phyloP scores from a whole-genome alignment of 1,140 invertebrate genomes.

The Plectrocnemia conspersa region DNA sequence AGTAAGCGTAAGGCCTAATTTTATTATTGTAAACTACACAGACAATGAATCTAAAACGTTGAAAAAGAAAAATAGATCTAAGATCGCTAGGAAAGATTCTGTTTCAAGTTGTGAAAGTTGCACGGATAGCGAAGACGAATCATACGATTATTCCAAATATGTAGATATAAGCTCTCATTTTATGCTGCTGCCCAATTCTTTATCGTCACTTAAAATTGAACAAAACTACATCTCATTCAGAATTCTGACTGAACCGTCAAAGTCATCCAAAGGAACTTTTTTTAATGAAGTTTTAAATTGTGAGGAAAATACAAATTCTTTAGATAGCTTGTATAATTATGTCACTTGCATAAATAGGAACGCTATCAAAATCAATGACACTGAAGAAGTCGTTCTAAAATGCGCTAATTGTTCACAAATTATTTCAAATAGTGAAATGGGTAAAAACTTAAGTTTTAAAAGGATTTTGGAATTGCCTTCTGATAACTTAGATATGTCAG shows the following conservation, averaged over 20 bases:
- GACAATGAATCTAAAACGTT: slow-evolving; percentile 34
- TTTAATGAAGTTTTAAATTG: slow-evolving; percentile 48
- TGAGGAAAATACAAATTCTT: neutral
- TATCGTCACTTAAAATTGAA: slow-evolving; percentile 48
- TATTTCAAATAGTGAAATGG: slow-evolving; percentile 37
- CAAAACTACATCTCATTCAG: slow-evolving; percentile 48
- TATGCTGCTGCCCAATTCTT: slow-evolving; percentile 47
- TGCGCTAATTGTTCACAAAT: slow-evolving; percentile 52
- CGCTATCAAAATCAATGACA: slow-evolving; percentile 42
- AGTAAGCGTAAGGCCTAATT: slow-evolving; percentile 48
- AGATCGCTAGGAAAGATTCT: slow-evolving; percentile 36
- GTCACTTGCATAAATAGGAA: too few species aligned
- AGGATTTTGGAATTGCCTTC: slow-evolving; percentile 53
- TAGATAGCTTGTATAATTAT: slow-evolving; percentile 36
- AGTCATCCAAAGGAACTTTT: slow-evolving; percentile 45
- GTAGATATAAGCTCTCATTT: slow-evolving; percentile 46
- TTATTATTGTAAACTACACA: slow-evolving; percentile 47
- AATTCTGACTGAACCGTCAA: slow-evolving; percentile 46
- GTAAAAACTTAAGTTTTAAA: slow-evolving; percentile 43
- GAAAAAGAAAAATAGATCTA: slow-evolving; percentile 37
- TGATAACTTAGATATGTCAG: slow-evolving; percentile 50
- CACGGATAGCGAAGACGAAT: slow-evolving; percentile 31
- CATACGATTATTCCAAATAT: slow-evolving; percentile 37
- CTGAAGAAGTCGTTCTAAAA: slow-evolving; percentile 41
- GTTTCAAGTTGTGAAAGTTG: slow-evolving; percentile 31